Evolutionary conservation across 2,113 vertebrate genomes (phyloP).

Genomic region (Rutilus rutilus): DNA sequence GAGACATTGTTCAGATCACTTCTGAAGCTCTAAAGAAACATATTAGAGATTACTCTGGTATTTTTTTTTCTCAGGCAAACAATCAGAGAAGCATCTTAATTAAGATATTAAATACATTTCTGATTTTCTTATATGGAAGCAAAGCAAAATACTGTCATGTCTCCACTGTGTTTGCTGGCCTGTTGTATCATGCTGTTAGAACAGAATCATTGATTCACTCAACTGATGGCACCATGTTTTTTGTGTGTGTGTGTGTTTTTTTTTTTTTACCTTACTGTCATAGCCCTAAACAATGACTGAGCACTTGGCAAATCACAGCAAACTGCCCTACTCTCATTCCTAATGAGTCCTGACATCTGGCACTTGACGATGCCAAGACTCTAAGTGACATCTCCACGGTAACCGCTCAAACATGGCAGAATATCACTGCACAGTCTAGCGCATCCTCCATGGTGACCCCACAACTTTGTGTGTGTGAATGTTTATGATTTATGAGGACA

Average conservation of each 20-base stretch:
- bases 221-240: background rate
- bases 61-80: background rate
- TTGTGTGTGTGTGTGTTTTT: no score
- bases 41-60: background rate
- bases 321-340: conserved; percentile 37
- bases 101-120: background rate
- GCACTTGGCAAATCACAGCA: conserved; percentile 45
- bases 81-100: background rate
- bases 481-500: background rate
- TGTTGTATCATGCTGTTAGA: background rate
- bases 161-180: background rate
- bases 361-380: conserved; percentile 40
- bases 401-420: conserved; percentile 38
- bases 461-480: background rate
- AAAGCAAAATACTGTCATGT: background rate
- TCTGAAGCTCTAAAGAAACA: background rate
- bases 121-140: background rate
- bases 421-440: conserved; percentile 39
- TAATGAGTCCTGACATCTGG: conserved; percentile 42
- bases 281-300: conserved; percentile 36
- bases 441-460: conserved; percentile 41
- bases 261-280: conserved; percentile 27
- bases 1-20: background rate
- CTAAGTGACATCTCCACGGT: conserved; percentile 47
- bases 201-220: conserved; percentile 10